A percentile compares a stretch with the other conserved stretches of the same genome.
Conservation (phyloP, 2,113 vertebrate species). For the Dasyurus viverrinus region DNA sequence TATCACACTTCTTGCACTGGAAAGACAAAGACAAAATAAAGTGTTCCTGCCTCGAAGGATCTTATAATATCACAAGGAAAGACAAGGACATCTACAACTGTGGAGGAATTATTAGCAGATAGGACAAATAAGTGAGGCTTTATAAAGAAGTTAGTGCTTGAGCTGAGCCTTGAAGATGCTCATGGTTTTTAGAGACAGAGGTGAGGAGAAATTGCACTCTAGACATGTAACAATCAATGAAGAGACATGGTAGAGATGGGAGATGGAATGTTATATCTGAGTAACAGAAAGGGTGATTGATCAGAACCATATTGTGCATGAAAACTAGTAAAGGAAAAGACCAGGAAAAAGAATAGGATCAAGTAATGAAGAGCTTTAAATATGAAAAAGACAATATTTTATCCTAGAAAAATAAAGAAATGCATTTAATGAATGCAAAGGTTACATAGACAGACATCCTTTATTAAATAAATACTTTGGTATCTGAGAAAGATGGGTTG, state of each 20-base stretch:
- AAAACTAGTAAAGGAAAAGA: neutral
- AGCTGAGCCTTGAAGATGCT: neutral
- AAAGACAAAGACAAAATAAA: neutral
- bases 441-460: neutral
- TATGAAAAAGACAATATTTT: neutral
- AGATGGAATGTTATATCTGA: neutral
- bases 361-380: neutral
- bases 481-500: neutral
- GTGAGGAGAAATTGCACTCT: neutral
- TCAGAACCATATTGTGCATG: neutral
- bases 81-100: neutral
- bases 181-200: neutral
- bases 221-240: neutral
- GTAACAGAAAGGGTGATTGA: neutral
- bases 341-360: neutral
- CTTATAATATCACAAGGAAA: neutral
- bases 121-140: neutral
- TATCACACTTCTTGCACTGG: neutral
- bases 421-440: neutral
- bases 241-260: neutral
- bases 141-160: neutral
- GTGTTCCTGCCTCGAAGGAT: neutral
- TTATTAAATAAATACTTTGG: neutral
- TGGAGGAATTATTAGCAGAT: neutral
- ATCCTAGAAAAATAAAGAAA: neutral